A percentile compares a stretch with the other conserved stretches of the same genome.
phyloP scores from a whole-genome alignment of 2,113 vertebrate genomes.

The Sakesphorus luctuosus region DNA sequence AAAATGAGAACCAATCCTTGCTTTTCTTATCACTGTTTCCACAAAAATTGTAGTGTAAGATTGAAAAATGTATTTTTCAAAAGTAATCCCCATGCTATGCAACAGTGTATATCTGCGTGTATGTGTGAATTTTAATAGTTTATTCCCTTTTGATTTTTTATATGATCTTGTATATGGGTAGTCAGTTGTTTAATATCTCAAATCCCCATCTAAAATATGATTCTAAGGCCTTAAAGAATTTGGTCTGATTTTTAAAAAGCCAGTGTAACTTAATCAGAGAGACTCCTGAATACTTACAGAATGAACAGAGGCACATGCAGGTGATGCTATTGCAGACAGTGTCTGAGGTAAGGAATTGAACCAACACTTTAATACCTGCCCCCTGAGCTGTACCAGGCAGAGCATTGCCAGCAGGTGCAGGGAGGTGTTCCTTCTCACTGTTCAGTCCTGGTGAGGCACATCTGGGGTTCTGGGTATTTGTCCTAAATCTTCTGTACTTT shows the following conservation, averaged over 20 bases:
- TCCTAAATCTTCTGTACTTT: background rate
- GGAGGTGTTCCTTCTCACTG: background rate
- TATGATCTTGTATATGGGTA: background rate
- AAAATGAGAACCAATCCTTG: background rate
- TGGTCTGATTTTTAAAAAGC: background rate
- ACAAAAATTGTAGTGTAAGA: background rate
- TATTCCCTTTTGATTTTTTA: background rate
- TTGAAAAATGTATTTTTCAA: background rate
- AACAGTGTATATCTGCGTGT: background rate
- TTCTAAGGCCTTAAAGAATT: background rate
- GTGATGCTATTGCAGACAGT: background rate
- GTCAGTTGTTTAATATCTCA: background rate
- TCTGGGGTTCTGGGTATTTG: background rate
- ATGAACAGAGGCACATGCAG: background rate
- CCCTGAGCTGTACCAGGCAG: background rate
- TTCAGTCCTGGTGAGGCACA: background rate
- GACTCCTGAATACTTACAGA: background rate
- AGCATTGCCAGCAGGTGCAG: background rate
- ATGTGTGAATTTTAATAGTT: background rate
- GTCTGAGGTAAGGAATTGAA: background rate
- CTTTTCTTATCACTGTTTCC: background rate
- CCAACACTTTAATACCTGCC: background rate
- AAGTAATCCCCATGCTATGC: background rate
- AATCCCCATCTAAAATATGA: background rate
- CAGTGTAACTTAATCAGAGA: background rate